phyloP scores from a whole-genome alignment of 1,140 invertebrate species.

The Musca vetustissima region DNA sequence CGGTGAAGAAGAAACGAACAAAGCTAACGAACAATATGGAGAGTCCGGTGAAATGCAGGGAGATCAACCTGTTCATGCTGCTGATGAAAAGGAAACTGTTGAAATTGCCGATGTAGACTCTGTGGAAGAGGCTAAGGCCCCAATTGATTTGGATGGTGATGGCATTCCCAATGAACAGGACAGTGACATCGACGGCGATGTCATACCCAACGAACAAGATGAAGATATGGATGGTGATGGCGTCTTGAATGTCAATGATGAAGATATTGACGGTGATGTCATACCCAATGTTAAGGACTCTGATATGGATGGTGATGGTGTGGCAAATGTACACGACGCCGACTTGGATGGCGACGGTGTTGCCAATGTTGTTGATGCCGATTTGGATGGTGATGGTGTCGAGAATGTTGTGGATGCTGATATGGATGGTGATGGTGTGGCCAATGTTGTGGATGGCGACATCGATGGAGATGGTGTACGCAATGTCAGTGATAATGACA shows the following conservation, averaged over 20 bases:
- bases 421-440: conserved; percentile 35
- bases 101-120: conserved; percentile 53
- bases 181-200: conserved; percentile 38
- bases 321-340: conserved; percentile 32
- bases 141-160: conserved; percentile 52
- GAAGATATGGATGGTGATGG: conserved; percentile 31
- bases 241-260: conserved; percentile 24
- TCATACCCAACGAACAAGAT: conserved; percentile 33
- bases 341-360: conserved; percentile 44
- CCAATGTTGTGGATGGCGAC: conserved; percentile 32
- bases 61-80: conserved; percentile 47
- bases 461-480: conserved; percentile 29
- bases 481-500: conserved; percentile 29
- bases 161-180: conserved; percentile 38
- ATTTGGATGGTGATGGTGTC: conserved; percentile 49
- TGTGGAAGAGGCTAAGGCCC: conserved; percentile 37
- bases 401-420: conserved; percentile 39
- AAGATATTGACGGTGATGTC: conserved; percentile 29
- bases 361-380: conserved; percentile 40
- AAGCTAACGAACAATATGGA: conserved; percentile 40
- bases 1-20: conserved; percentile 51
- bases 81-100: conserved; percentile 51
- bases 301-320: conserved; percentile 44
- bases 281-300: conserved; percentile 22
- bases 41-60: conserved; percentile 57